phyloP scores from a whole-genome alignment of 2,888 invertebrate genomes.

The Lamellibrachia columna region DNA sequence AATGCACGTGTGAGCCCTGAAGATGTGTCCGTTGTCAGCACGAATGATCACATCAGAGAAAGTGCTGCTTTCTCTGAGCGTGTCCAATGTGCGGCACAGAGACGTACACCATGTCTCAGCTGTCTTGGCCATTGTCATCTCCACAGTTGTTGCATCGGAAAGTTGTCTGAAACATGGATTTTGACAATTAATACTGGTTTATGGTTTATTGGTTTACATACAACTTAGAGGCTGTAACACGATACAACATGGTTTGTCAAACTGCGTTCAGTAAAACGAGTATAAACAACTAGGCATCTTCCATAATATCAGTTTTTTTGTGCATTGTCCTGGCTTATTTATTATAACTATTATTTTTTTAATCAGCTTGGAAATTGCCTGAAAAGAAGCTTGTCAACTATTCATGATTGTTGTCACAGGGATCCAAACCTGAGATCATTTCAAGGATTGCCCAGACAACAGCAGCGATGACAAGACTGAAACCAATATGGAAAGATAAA shows the following conservation, averaged over 20 bases:
- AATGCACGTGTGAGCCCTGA: constrained; percentile 11
- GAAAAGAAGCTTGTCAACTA: no score
- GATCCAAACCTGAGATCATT: no score
- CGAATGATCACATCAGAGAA: background rate
- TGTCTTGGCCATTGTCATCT: background rate
- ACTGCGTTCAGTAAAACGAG: no score
- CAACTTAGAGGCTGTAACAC: background rate
- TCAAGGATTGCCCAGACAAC: no score
- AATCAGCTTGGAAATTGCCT: no score
- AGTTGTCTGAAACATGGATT: background rate
- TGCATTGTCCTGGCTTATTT: no score
- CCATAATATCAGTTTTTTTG: no score
- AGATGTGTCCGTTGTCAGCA: background rate
- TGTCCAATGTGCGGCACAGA: background rate
- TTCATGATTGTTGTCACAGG: no score
- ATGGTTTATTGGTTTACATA: background rate
- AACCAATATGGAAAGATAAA: no score
- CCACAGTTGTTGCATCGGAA: background rate
- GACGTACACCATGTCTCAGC: background rate
- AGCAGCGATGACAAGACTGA: no score
- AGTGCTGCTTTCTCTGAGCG: background rate
- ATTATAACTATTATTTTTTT: no score
- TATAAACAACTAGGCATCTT: no score
- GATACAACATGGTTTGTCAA: background rate
- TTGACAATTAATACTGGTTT: background rate